Base-by-base conservation (phyloP, 2,113 vertebrate genomes). In the Hepsetus odoe region DNA sequence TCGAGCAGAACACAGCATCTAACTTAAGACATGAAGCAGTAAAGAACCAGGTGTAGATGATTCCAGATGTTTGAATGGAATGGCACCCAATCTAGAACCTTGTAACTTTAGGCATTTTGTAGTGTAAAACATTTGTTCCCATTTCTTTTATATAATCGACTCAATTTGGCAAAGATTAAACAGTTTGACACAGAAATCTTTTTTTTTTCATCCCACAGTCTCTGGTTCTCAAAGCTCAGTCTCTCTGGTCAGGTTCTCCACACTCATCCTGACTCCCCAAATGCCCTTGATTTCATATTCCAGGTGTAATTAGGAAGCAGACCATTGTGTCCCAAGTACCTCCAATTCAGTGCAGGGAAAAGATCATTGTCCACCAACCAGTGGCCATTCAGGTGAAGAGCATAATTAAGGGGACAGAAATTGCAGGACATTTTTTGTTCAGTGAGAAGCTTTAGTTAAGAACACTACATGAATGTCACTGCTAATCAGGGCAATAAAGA, bases 281-380 rank as follows among this genome's bases (percentile, higher is more conserved):
- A 95, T 87, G 86, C 90, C 92, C 94, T 96, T 94, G 91, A 94
- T 95, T 94, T 96, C 90, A 90, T 85, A 93, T 95, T 95, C 91
- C 95, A 88, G 88, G 77, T 90, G 87, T 95, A 95, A 96, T 96
- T 96, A 95, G 90, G 86, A 82, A 91, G 89, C 92, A 94, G 93
- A 93, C 95, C 94, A 94, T 93, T 92, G 92, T 91, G 92, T 91
- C 90, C 86, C 89, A 94, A 96, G 92, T 92, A 89, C 92, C 91
- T 85, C 80, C 88, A 92, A 94, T 95, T 94, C 90, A 91, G 90
- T 56, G 18, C 86, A 32, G 90, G 90, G 91, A 91, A 93, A 92
- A 91, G 88, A 89, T 89, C 89, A 89, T 91, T 93, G 91, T 94
- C 93, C 93, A 91, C 89, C 89, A 87, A 77, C 61, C 46, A 24